Evolutionary conservation across 64 coral and sea anemone species (phyloP).

Genomic region (Orbicella faveolata): DNA sequence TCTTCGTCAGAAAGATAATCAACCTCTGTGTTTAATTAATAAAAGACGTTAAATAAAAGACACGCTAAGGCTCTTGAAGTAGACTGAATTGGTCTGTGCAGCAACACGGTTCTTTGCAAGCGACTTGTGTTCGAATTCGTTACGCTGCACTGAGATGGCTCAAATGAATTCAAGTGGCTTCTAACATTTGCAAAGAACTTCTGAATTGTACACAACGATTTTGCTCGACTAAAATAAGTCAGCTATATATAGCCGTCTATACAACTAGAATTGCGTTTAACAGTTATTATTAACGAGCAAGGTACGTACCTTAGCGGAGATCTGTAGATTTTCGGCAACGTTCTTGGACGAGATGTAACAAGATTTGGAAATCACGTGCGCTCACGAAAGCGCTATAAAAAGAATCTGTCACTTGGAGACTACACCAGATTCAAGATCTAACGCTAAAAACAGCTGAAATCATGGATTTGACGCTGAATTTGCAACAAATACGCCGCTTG

Average conservation of each 20-base stretch:
- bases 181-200: too few relatives aligned
- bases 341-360: neutral
- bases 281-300: neutral
- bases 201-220: too few relatives aligned
- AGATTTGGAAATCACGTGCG: constrained; percentile 9
- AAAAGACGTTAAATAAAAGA: neutral
- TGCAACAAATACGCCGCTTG: neutral
- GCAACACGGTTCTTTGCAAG: neutral
- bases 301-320: neutral
- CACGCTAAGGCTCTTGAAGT: neutral
- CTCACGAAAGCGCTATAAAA: constrained; percentile 12
- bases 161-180: too few relatives aligned
- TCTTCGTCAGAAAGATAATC: neutral
- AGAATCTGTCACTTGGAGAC: neutral
- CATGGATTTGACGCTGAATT: neutral
- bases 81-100: neutral
- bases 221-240: too few relatives aligned
- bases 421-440: neutral
- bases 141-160: too few relatives aligned
- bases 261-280: neutral
- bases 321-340: too few relatives aligned
- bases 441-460: neutral
- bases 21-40: neutral
- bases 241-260: neutral
- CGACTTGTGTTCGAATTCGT: too few relatives aligned